Base-by-base conservation (phyloP, 1,140 invertebrate species). In the Apocrypta bakeri region DNA sequence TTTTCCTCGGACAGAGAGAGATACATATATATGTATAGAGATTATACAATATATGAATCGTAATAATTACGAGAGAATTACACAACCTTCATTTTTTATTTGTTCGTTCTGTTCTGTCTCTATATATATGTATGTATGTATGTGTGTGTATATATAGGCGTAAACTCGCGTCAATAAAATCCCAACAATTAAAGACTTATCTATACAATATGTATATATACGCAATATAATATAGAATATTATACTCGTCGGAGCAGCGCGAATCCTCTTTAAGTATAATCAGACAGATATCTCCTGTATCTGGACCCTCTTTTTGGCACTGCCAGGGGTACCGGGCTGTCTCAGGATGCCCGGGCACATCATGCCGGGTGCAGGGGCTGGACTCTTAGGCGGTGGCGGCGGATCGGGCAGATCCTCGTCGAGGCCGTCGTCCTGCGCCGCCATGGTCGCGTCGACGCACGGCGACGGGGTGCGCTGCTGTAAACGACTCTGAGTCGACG, bases 261-360 rank as follows among this genome's bases (percentile, higher is more conserved):
- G n/a, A n/a, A n/a, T n/a, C n/a, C n/a, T n/a, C n/a, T n/a, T n/a
- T n/a, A n/a, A n/a, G n/a, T n/a, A n/a, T n/a, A 68, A 68, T 68
- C 94, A 97, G 90, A 97, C 96, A 66, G 96, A 97, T 92, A 97
- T 97, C 90, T 97, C 96, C 90, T 97, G 96, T 90, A 97, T 97
- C 91, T 97, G 96, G 84, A 97, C 96, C 86, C 96, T 94, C 91
- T 97, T 97, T 90, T 97, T 97, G 91, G 95, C 94, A 73, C 95
- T 94, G 61, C 94, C 95, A 0, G 94, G 94, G 2, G 93, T 94
- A 2, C 93, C 93, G 0, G 94, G 92, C 84, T 95, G 93, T 33
- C 95, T 88, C 7, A 95, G 88, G 27, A 95, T 95, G 0, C 95
- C 95, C 3, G 91, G 92, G 85, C 92, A 94, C 21, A 90, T 85